Base-by-base conservation (phyloP, 1,140 invertebrate species). In the Bombyx mandarina region DNA sequence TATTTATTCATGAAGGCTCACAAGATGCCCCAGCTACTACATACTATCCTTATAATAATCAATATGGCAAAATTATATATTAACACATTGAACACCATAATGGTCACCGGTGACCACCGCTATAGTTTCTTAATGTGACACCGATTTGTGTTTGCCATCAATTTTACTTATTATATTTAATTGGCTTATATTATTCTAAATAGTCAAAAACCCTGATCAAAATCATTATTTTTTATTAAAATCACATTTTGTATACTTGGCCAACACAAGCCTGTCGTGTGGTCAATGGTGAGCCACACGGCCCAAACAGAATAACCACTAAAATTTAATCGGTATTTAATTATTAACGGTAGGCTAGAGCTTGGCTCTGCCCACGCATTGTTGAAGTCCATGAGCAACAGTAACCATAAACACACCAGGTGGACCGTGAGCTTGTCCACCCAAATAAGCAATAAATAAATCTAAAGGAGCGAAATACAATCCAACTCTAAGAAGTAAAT, bases 41-140 rank as follows among this genome's bases (percentile, higher is more conserved):
- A 18, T 18, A 18, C 12, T 18, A 18, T 18, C 12, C 12, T 18
- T 18, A 18, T 18, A 18, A 18, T 18, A 18, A 18, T 18, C 12
- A 18, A 18, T 18, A 18, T 18, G 12, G 12, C 12, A 18, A 18
- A 18, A 18, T 45, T 45, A 7, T 45, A 10, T 10, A 45, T 45
- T 45, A 45, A 45, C 45, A 45, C 10, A 45, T 45, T 50, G 18
- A 22, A 50, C 49, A 7, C 49, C 49, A 9, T 50, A 12, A 18
- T 50, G 49, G 49, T 50, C 8, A 50, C 9, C 49, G 49, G 49
- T 50, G 8, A 50, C 49, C 49, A 7, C 49, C 49, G 18, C 49
- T 45, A 45, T 45, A 45, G 45, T 45, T 45, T 45, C 45, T 10
- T 45, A 8, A 45, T 7, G 45, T 10, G 45, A 45, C 10, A 10